phyloP scores from a whole-genome alignment of 2,113 vertebrate species.

The Melanotaenia duboulayi region DNA sequence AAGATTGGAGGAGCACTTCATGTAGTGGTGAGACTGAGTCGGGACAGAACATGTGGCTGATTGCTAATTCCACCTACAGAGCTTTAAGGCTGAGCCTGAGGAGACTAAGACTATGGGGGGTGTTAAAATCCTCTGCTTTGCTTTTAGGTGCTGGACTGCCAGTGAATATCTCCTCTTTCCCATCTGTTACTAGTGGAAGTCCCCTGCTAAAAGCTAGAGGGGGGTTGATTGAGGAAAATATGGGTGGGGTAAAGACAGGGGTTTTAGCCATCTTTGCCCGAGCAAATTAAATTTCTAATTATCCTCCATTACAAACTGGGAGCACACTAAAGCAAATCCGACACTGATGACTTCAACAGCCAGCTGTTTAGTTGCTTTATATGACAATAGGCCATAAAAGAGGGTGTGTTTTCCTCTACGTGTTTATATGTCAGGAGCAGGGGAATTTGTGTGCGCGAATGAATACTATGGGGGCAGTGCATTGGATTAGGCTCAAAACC shows the following conservation, averaged over 20 bases:
- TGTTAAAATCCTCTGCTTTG: constrained; percentile 65
- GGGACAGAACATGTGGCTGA: constrained; percentile 36
- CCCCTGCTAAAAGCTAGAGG: constrained; percentile 26
- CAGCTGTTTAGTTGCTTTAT: constrained; percentile 63
- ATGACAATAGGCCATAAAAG: constrained; percentile 69
- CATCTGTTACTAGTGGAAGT: constrained; percentile 71
- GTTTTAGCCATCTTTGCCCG: constrained; percentile 52
- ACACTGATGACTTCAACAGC: constrained; percentile 65
- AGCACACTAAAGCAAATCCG: constrained; percentile 63
- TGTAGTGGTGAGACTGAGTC: constrained; percentile 37
- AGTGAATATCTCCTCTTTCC: constrained; percentile 75
- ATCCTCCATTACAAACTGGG: constrained; percentile 69
- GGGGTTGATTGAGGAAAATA: constrained; percentile 40
- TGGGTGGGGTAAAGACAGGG: constrained; percentile 12
- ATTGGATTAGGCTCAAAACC: constrained; percentile 67
- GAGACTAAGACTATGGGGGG: constrained; percentile 50
- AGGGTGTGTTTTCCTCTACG: constrained; percentile 45
- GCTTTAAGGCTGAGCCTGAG: constrained; percentile 47
- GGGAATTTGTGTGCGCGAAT: constrained; percentile 40
- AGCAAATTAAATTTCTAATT: constrained; percentile 76
- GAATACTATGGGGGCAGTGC: constrained; percentile 7
- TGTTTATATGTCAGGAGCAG: constrained; percentile 37
- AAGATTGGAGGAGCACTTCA: constrained; percentile 28
- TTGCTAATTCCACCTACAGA: constrained; percentile 57
- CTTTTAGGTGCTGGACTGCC: constrained; percentile 60